Evolutionary conservation across 2,888 invertebrate species (phyloP), one percentile per base, ranked within the genome.

Genomic region (Polia nebulosa): DNA sequence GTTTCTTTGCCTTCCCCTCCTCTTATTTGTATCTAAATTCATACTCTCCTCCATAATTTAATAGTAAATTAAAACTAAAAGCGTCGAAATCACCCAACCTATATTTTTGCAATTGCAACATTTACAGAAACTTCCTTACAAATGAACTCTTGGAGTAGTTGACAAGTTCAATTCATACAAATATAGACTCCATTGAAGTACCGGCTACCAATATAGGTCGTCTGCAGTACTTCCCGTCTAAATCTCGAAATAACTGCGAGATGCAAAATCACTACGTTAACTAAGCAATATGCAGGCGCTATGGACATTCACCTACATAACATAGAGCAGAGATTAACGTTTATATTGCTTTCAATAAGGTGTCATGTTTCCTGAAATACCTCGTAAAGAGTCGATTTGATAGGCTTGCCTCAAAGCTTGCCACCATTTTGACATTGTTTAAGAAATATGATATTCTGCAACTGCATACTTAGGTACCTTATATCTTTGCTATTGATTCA

Each of bases 141-240:
- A 32, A 39, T 57, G 22, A 44, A 41, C 25, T 49, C 36, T 15
- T 49, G 20, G 6, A 47, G 20, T 49, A 66, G 44, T 59, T 73
- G 75, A 75, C 74, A 78, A 81, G 78, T 80, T 78, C 61, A 80
- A 64, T 66, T 69, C 63, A 72, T 73, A 72, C 77, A 79, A 81
- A 72, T 81, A 80, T 76, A 78, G 70, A 72, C 36, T 82, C 55
- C 71, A 78, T 78, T 85, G 80, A 84, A 80, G 73, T 79, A 52
- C 65, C 78, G 36, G 53, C 67, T 67, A 76, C 73, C 69, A 76
- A 87, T 87, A 84, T 90, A 90, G 90, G 89, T 86, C 90, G 89
- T 85, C 88, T 88, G 84, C 79, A 64, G 62, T 72, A 82, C 89
- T 92, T 92, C 90, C 91, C 87, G 91, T 88, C 86, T 89, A 80